phyloP scores from a whole-genome alignment of 2,888 invertebrate genomes.

The Venusia cambrica region DNA sequence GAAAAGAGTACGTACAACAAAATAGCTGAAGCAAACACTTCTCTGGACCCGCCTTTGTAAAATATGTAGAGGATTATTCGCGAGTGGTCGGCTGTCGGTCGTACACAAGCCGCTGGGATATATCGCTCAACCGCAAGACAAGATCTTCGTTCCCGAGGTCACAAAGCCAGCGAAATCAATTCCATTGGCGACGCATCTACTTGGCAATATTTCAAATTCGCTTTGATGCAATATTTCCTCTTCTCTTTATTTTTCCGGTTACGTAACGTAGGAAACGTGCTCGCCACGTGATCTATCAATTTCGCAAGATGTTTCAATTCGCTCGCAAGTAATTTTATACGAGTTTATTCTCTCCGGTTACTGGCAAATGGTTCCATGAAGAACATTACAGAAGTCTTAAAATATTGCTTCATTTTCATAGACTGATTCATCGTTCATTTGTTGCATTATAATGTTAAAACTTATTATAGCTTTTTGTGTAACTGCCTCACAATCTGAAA shows the following conservation, averaged over 20 bases:
- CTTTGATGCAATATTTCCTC: slow-evolving; percentile 66
- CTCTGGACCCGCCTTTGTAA: too few relatives aligned
- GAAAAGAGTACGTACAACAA: too few relatives aligned
- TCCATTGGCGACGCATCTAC: slow-evolving; percentile 56
- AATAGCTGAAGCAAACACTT: slow-evolving; percentile 10
- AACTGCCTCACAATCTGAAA: too few relatives aligned
- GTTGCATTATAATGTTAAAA: too few relatives aligned
- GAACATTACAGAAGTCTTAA: slow-evolving; percentile 1
- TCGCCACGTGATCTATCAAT: slow-evolving; percentile 42
- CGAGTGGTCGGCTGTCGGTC: slow-evolving; percentile 3
- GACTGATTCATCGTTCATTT: too few relatives aligned
- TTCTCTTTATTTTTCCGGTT: slow-evolving; percentile 46
- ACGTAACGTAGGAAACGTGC: slow-evolving; percentile 44
- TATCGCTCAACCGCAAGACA: slow-evolving; percentile 37
- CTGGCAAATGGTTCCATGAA: slow-evolving; percentile 1
- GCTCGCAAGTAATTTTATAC: slow-evolving; percentile 19
- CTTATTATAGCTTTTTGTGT: too few relatives aligned
- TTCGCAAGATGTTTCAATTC: slow-evolving; percentile 24
- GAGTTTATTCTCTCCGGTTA: slow-evolving; percentile 3
- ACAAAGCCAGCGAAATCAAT: slow-evolving; percentile 65
- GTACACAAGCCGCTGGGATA: slow-evolving; percentile 21
- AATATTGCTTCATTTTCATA: too few relatives aligned
- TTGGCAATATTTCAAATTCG: slow-evolving; percentile 76
- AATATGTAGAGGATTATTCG: slow-evolving; percentile 1
- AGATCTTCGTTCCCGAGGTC: slow-evolving; percentile 38